Base-by-base conservation (phyloP, 2,888 invertebrate genomes). In the Sarcophaga caerulescens region DNA sequence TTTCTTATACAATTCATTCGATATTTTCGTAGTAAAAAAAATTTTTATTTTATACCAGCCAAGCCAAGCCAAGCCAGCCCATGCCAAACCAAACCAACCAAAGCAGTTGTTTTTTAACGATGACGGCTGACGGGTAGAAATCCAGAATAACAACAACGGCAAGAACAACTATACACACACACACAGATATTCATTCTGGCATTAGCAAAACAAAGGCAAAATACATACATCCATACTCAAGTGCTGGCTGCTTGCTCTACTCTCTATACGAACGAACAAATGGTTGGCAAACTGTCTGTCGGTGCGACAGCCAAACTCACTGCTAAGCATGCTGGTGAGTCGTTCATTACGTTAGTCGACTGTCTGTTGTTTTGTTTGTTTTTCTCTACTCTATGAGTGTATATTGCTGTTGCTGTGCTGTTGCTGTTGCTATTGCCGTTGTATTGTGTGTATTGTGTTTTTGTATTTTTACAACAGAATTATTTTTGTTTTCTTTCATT, bases 51-150 rank as follows among this genome's bases (percentile, higher is more conserved):
- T 21, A 73, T 70, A 52, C 14, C 52, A 52, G 52, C 14, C 52
- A 77, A 82, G 66, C 71, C 82, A 82, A 52, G 52, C 14, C 52
- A 77, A 82, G 66, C 71, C 82, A 82, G 65, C 81, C 35, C 35
- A 76, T 82, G 76, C 71, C 76, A 69, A 70, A 44, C 76, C 25
- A 71, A 65, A 71, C 63, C 63, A 65, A 77, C 65, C 25, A 77
- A 76, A 63, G 70, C 81, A 70, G 52, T 52, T 52, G 52, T 52
- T 52, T 52, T 52, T 52, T 14, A 52, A 79, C 69, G n/a, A 79
- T 70, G 78, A 79, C 78, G 79, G 79, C 79, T 82, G 82, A 77
- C 82, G 82, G 82, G 82, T 78, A 78, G 78, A 83, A 83, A 68
- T 78, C 83, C 73, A 74, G 73, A 78, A 78, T 14, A 83, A 83